A percentile compares a stretch with the other conserved stretches of the same genome.
Conservation (phyloP, 2,113 vertebrate species). For the Crotalus tigris region DNA sequence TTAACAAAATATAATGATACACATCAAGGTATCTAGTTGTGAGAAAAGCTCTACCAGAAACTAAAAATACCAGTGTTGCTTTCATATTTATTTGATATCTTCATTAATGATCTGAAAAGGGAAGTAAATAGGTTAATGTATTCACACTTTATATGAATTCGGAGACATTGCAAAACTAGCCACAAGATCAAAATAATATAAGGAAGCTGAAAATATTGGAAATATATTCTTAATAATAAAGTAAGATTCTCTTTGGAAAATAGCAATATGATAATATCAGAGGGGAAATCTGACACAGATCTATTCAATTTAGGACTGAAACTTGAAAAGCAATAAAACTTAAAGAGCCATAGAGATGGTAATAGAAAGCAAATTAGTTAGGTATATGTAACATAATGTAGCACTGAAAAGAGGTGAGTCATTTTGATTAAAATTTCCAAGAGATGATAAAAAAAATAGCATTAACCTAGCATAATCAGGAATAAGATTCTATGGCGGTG, state of each 20-base stretch:
- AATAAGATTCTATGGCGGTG: slow-evolving; percentile 16
- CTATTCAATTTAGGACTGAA: slow-evolving; percentile 22
- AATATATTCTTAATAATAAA: slow-evolving; percentile 28
- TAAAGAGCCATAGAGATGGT: slow-evolving; percentile 41
- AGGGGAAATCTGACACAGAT: slow-evolving; percentile 21
- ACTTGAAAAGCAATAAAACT: slow-evolving; percentile 43
- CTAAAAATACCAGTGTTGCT: slow-evolving; percentile 10
- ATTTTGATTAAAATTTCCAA: slow-evolving; percentile 44
- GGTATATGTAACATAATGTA: slow-evolving; percentile 30
- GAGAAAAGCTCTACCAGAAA: not conserved
- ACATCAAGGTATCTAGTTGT: slow-evolving; percentile 15
- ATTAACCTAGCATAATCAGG: slow-evolving; percentile 1
- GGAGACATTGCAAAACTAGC: slow-evolving; percentile 24
- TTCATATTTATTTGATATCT: slow-evolving; percentile 19
- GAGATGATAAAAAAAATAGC: slow-evolving; percentile 29
- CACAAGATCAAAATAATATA: slow-evolving; percentile 19
- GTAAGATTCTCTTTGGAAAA: slow-evolving; percentile 37
- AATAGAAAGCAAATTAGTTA: slow-evolving; percentile 58
- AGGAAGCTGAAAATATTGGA: slow-evolving; percentile 19
- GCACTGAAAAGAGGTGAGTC: slow-evolving; percentile 28
- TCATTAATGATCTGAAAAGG: slow-evolving; percentile 41
- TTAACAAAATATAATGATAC: slow-evolving; percentile 35
- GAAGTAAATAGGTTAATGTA: slow-evolving; percentile 49
- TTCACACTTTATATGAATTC: slow-evolving; percentile 28
- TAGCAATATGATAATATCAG: slow-evolving; percentile 11